phyloP scores from a whole-genome alignment of 2,113 vertebrate species.

The Channa argus region DNA sequence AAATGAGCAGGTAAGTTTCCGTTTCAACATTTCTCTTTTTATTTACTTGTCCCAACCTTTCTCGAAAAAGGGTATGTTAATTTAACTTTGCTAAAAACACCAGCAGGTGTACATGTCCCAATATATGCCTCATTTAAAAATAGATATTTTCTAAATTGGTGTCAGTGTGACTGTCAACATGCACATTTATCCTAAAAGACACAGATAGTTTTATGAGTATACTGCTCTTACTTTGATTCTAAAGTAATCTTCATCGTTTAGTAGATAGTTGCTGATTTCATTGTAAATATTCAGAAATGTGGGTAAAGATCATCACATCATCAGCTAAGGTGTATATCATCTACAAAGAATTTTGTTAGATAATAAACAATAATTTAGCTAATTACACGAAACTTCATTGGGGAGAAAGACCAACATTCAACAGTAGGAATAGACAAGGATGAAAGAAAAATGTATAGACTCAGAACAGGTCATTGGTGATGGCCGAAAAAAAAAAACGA shows the following conservation, averaged over 20 bases:
- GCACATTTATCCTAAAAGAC: too few relatives aligned
- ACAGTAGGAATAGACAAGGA: neutral
- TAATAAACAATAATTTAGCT: slow-evolving; percentile 2
- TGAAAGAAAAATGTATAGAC: slow-evolving; percentile 5
- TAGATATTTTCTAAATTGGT: too few relatives aligned
- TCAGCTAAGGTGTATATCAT: neutral
- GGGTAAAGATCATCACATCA: neutral
- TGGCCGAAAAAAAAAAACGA: slow-evolving; percentile 23
- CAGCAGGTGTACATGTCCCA: neutral
- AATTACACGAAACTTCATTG: slow-evolving; percentile 22
- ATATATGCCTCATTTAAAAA: neutral
- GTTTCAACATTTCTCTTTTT: too few relatives aligned
- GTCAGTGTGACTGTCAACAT: too few relatives aligned
- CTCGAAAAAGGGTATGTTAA: too few relatives aligned
- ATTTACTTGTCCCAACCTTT: too few relatives aligned
- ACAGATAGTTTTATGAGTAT: too few relatives aligned
- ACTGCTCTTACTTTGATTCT: too few relatives aligned
- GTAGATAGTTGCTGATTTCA: neutral
- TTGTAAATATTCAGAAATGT: neutral
- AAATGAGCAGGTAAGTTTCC: too few relatives aligned
- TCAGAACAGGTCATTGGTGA: neutral
- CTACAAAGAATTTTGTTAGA: neutral
- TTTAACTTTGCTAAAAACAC: neutral
- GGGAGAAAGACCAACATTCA: slow-evolving; percentile 4
- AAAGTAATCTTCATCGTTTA: neutral